Percentiles rank a stretch among this genome's conserved stretches.
phyloP scores from a whole-genome alignment of 2,113 vertebrate species.

The Himantopus leucocephalus region DNA sequence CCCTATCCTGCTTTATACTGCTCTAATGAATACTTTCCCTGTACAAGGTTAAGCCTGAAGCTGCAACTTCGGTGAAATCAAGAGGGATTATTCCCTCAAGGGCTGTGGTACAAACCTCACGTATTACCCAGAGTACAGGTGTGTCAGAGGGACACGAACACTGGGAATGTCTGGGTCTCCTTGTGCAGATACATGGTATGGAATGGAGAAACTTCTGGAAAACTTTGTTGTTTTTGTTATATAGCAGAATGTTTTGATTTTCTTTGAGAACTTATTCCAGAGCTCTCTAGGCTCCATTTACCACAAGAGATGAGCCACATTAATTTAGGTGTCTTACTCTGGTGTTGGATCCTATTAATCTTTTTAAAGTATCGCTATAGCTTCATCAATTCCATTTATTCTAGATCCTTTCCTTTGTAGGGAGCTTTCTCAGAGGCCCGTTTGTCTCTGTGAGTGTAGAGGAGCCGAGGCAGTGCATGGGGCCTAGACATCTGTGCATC shows the following conservation, averaged over 20 bases:
- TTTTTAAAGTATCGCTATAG: not conserved
- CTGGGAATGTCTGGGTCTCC: not conserved
- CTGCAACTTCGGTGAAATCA: not conserved
- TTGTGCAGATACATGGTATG: not conserved
- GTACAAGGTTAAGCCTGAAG: not conserved
- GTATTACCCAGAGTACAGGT: fast-evolving
- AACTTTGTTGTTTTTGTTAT: not conserved
- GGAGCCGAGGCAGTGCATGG: not conserved
- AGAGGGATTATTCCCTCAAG: not conserved
- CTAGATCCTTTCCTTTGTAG: not conserved
- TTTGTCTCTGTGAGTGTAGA: not conserved
- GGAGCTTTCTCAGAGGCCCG: not conserved
- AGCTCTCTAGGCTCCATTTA: not conserved
- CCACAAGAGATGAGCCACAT: not conserved
- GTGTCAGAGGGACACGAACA: not conserved
- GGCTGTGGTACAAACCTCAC: not conserved
- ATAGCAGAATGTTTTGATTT: not conserved
- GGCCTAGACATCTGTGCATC: not conserved
- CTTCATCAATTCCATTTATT: not conserved
- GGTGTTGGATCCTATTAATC: not conserved
- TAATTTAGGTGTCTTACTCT: not conserved
- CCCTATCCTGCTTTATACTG: not conserved
- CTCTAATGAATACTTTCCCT: not conserved
- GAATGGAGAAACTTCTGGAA: not conserved
- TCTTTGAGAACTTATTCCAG: not conserved